These are phyloP conservation scores for Xenentodon cancila DNA, from an alignment of 2,797 vertebrate species.

Conservation along the genomic window DNA sequence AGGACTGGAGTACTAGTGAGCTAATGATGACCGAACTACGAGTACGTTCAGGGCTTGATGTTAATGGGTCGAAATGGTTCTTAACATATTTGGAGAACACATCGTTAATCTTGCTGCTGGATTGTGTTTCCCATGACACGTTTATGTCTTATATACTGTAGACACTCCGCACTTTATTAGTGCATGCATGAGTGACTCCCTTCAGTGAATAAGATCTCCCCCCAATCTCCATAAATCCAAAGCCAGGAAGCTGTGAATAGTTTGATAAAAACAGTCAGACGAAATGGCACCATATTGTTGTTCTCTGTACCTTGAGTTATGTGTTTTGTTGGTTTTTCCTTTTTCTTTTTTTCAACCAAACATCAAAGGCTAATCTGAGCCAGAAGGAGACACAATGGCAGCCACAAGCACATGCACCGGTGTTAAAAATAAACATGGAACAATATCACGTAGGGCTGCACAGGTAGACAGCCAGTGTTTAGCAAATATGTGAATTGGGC, in stretches of 20 bases:
- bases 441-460: constrained; percentile 42
- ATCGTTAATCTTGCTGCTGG: constrained; percentile 61
- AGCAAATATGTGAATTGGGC: constrained; percentile 26
- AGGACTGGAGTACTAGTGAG: constrained; percentile 23
- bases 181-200: no score
- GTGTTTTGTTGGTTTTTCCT: no score
- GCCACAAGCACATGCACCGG: constrained; percentile 19
- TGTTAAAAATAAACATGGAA: constrained; percentile 56
- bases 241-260: constrained; percentile 63
- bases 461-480: constrained; percentile 42
- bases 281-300: constrained; percentile 73
- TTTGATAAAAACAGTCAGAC: constrained; percentile 67
- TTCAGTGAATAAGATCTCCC: no score
- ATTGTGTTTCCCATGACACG: constrained; percentile 55
- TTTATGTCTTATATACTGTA: background rate
- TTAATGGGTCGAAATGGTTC: constrained; percentile 37
- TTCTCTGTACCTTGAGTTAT: constrained; percentile 48
- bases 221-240: constrained; percentile 22
- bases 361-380: constrained; percentile 50
- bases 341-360: constrained; percentile 20
- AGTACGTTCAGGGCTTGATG: constrained; percentile 48
- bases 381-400: constrained; percentile 66
- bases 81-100: constrained; percentile 31
- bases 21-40: constrained; percentile 41
- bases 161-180: no score